These are phyloP conservation scores for Volucella inanis DNA, from an alignment of 2,888 invertebrate species.

Conservation along the genomic window DNA sequence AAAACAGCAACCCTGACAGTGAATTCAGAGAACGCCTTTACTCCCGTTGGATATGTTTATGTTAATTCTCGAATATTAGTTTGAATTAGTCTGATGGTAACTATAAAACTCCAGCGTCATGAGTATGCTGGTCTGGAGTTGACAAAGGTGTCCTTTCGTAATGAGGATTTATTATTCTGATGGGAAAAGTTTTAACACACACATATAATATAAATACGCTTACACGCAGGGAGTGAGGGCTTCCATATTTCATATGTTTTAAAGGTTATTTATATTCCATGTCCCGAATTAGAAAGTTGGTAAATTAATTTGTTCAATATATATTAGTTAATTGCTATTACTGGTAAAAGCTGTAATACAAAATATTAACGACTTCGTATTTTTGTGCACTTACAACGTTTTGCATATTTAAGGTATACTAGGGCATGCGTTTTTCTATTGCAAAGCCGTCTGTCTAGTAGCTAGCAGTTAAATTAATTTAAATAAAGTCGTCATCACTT, in stretches of 20 bases:
- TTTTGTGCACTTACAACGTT: too few relatives aligned
- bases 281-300: too few relatives aligned
- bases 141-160: slow-evolving; percentile 12
- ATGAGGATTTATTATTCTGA: slow-evolving; percentile 43
- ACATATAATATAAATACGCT: neutral
- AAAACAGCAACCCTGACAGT: slow-evolving; percentile 5
- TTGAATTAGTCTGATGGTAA: slow-evolving; percentile 41
- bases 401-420: too few relatives aligned
- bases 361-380: too few relatives aligned
- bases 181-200: slow-evolving; percentile 43
- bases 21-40: neutral
- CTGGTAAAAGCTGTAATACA: too few relatives aligned
- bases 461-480: too few relatives aligned
- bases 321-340: too few relatives aligned
- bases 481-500: too few relatives aligned
- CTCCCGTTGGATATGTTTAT: slow-evolving; percentile 1
- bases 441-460: too few relatives aligned
- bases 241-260: neutral
- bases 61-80: slow-evolving; percentile 31
- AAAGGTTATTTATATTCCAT: neutral
- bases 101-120: slow-evolving; percentile 23
- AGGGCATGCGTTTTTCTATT: too few relatives aligned
- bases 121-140: slow-evolving; percentile 5
- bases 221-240: neutral
- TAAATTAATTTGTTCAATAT: too few relatives aligned